phyloP scores from a whole-genome alignment of 1,140 invertebrate genomes.

The Drosophila lacteicornis region DNA sequence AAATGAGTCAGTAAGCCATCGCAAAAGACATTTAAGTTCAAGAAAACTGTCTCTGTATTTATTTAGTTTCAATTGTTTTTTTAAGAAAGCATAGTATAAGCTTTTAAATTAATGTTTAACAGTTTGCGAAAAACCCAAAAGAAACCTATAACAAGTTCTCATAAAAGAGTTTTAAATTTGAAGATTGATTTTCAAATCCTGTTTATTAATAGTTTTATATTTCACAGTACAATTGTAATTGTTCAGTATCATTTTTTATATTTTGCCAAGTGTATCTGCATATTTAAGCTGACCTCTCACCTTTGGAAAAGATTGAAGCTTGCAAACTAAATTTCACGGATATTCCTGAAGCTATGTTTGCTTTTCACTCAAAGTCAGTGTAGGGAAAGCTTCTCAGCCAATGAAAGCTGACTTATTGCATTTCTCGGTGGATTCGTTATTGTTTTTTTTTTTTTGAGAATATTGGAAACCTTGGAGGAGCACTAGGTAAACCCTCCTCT shows the following conservation, averaged over 20 bases:
- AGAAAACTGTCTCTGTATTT: not conserved
- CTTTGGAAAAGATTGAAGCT: conserved; percentile 1
- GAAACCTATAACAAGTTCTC: not conserved
- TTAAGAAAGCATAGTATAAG: not conserved
- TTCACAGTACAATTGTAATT: no score
- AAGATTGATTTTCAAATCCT: not conserved
- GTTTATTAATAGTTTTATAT: not conserved
- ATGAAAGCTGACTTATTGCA: conserved; percentile 44
- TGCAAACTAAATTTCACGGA: not conserved
- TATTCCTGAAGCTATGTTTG: conserved; percentile 12
- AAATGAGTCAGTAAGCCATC: no score
- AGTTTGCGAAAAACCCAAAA: no score
- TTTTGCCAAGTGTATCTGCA: not conserved
- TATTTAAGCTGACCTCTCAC: conserved; percentile 4
- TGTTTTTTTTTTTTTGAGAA: not conserved
- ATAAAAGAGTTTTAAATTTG: not conserved
- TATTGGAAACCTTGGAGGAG: conserved; percentile 29
- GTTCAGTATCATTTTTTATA: not conserved
- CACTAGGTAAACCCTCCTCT: not conserved
- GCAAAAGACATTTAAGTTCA: not conserved
- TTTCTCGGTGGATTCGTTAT: not conserved
- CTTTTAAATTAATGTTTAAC: not conserved
- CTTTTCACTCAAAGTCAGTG: conserved; percentile 26
- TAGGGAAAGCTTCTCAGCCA: conserved; percentile 2
- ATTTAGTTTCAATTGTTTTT: not conserved